These are phyloP conservation scores for Passerina amoena DNA, from an alignment of 2,113 vertebrate species.

Conservation along the genomic window DNA sequence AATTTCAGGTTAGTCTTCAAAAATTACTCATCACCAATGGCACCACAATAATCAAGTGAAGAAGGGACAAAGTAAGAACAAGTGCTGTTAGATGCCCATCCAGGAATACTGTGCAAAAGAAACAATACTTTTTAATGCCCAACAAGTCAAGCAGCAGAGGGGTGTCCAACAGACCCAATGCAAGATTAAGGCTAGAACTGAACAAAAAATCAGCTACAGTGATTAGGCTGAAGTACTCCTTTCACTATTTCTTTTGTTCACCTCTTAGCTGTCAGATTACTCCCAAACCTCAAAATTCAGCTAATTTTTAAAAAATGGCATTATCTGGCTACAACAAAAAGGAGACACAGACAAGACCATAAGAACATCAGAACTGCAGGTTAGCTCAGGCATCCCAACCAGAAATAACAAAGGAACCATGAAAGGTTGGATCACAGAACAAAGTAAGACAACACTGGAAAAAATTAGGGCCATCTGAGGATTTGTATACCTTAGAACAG, in stretches of 20 bases:
- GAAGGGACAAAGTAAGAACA: not conserved
- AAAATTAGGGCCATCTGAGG: not conserved
- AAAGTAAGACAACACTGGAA: accelerated
- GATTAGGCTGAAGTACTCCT: not conserved
- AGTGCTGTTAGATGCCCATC: not conserved
- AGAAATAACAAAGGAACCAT: not conserved
- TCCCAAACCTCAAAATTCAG: not conserved
- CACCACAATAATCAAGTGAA: not conserved
- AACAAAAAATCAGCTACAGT: not conserved
- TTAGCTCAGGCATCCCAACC: not conserved
- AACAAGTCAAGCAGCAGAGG: not conserved
- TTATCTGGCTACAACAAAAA: not conserved
- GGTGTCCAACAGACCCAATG: not conserved
- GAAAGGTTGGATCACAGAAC: not conserved
- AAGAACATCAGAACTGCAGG: not conserved
- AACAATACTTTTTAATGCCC: not conserved
- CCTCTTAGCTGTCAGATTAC: not conserved
- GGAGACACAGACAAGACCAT: not conserved
- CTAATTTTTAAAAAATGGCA: not conserved
- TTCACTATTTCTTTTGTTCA: not conserved
- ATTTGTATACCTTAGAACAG: not conserved
- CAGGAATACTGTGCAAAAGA: not conserved
- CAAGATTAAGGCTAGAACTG: not conserved
- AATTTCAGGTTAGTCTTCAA: not conserved
- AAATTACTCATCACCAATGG: not conserved